Evolutionary conservation across 1,140 invertebrate genomes (phyloP).

Genomic region (Sesamia nonagrioides): DNA sequence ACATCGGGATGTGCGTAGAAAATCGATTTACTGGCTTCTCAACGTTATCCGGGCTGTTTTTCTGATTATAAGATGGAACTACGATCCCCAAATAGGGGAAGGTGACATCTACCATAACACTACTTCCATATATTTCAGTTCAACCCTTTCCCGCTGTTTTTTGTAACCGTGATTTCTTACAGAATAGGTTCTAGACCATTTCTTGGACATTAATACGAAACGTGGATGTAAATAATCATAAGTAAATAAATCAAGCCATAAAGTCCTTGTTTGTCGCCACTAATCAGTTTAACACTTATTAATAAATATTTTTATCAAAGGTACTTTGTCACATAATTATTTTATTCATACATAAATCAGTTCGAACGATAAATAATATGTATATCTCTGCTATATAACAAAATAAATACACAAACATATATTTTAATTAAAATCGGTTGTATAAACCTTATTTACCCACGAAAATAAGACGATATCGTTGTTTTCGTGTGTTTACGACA

Average conservation of each 20-base stretch:
- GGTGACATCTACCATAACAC: neutral
- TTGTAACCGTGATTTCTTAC: neutral
- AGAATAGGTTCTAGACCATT: neutral
- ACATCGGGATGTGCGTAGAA: neutral
- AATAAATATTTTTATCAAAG: neutral
- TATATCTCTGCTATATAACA: slow-evolving; percentile 27
- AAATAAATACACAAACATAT: slow-evolving; percentile 52
- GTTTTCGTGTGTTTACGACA: slow-evolving; percentile 56
- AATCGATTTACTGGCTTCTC: slow-evolving; percentile 19
- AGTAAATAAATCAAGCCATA: neutral
- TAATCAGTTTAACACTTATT: neutral
- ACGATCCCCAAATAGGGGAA: neutral
- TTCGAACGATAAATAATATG: neutral
- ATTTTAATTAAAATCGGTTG: slow-evolving; percentile 56
- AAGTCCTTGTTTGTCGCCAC: neutral
- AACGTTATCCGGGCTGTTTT: neutral
- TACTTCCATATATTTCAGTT: neutral
- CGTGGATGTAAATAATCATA: neutral
- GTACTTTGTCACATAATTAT: neutral
- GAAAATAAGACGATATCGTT: slow-evolving; percentile 56
- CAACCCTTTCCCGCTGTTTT: neutral
- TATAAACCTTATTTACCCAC: slow-evolving; percentile 52
- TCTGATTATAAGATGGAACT: slow-evolving; percentile 23
- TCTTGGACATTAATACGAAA: neutral
- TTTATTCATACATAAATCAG: slow-evolving; percentile 6